Evolutionary conservation across 1,140 invertebrate species (phyloP).

Genomic region (Scaptomyza pallida): DNA sequence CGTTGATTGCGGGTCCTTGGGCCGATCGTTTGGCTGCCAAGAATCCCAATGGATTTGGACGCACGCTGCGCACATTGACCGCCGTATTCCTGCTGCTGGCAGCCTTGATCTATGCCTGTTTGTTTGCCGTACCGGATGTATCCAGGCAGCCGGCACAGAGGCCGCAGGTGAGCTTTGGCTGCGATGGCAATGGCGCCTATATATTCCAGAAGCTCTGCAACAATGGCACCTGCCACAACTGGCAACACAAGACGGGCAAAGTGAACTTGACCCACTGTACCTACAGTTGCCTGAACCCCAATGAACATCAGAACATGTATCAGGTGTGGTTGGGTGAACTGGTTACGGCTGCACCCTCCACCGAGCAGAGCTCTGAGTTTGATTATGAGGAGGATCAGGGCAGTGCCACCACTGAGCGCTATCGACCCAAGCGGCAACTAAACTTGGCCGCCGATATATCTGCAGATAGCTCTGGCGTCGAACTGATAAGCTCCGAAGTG

Average conservation of each 20-base stretch:
- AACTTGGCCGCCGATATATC: conserved; percentile 19
- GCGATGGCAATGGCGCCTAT: conserved; percentile 87
- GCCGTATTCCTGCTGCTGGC: conserved; percentile 88
- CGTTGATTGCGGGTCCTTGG: conserved; percentile 87
- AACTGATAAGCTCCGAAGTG: conserved; percentile 60
- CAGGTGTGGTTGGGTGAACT: conserved; percentile 68
- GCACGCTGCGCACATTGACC: conserved; percentile 87
- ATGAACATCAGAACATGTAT: conserved; percentile 72
- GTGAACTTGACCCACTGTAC: conserved; percentile 86
- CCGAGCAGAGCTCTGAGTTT: conserved; percentile 74
- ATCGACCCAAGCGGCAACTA: conserved; percentile 36
- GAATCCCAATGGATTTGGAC: conserved; percentile 71
- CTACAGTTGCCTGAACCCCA: conserved; percentile 86
- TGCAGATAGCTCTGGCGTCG: conserved; percentile 59
- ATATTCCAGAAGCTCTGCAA: conserved; percentile 89
- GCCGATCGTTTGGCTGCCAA: conserved; percentile 87
- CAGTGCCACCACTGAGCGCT: conserved; percentile 64
- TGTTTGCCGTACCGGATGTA: conserved; percentile 88
- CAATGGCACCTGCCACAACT: conserved; percentile 87
- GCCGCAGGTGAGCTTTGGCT: conserved; percentile 88
- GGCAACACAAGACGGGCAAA: conserved; percentile 86
- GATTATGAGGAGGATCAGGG: conserved; percentile 80
- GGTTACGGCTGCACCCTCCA: conserved; percentile 58
- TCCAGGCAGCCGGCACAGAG: conserved; percentile 85
- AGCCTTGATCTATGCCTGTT: conserved; percentile 87